Evolutionary conservation across 2,113 vertebrate species (phyloP).

Genomic region (Chrysemys picta): DNA sequence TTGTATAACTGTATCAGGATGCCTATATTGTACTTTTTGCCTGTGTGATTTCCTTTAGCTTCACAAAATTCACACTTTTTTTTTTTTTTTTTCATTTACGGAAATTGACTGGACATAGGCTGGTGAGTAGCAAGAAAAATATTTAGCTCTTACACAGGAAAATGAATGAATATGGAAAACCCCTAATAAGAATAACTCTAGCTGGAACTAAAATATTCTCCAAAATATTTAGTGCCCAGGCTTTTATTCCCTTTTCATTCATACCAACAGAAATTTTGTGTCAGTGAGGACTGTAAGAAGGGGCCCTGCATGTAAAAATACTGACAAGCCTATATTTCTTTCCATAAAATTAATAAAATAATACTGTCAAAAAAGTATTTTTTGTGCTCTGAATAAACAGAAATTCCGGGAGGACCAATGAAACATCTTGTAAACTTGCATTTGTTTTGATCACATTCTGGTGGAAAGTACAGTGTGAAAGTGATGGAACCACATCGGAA

Average conservation of each 20-base stretch:
- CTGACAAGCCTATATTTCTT: neutral
- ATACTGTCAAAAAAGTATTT: neutral
- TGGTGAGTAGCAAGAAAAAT: constrained; percentile 18
- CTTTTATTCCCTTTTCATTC: neutral
- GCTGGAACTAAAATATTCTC: constrained; percentile 45
- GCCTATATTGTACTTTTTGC: neutral
- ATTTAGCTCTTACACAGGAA: constrained; percentile 32
- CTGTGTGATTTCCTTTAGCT: neutral
- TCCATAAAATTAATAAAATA: neutral
- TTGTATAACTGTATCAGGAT: neutral
- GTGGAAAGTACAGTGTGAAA: neutral
- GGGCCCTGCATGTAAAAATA: neutral
- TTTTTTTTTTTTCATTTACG: constrained; percentile 26
- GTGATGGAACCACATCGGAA: neutral
- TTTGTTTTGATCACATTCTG: neutral
- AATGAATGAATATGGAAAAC: constrained; percentile 51
- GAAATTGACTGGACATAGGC: constrained; percentile 20
- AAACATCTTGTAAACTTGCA: fast-evolving
- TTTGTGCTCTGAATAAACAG: constrained; percentile 40
- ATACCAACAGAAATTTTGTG: fast-evolving
- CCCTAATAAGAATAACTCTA: constrained; percentile 32
- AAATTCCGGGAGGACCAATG: neutral
- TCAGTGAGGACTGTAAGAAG: fast-evolving
- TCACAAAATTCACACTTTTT: neutral
- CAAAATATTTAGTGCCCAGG: neutral